Conservation (phyloP, 2,888 invertebrate genomes). For the Strigamia crassipes region DNA sequence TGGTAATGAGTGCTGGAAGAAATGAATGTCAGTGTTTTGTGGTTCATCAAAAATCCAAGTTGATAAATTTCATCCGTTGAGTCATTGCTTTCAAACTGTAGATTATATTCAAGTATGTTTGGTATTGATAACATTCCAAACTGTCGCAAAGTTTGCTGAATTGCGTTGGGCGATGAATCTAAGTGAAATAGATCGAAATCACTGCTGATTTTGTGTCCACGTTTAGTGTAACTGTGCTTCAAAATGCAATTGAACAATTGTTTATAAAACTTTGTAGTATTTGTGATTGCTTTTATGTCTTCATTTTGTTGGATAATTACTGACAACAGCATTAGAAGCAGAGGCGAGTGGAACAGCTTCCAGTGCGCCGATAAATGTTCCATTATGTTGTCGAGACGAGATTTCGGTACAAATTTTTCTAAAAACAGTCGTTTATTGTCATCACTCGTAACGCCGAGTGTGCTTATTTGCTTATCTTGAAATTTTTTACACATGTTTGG, state of each 20-base stretch:
- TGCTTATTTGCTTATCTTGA: neutral
- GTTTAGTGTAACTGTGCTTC: neutral
- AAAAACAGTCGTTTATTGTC: neutral
- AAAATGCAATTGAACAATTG: neutral
- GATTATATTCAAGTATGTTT: neutral
- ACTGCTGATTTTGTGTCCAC: neutral
- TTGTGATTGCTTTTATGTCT: neutral
- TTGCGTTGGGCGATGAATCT: neutral
- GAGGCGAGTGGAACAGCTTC: neutral
- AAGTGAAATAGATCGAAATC: neutral
- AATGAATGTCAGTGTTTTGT: neutral
- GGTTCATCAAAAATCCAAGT: neutral
- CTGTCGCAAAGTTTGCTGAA: neutral
- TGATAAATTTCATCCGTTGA: neutral
- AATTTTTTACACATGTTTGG: neutral
- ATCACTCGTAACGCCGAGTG: neutral
- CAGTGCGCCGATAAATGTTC: neutral
- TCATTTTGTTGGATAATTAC: neutral
- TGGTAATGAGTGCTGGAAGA: neutral
- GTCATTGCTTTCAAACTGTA: neutral
- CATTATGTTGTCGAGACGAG: neutral
- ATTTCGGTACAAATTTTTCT: neutral
- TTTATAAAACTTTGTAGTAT: neutral
- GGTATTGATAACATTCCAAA: neutral
- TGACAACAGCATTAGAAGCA: neutral